Conservation (phyloP, 1,140 invertebrate species). For the Papilio polyxenes region DNA sequence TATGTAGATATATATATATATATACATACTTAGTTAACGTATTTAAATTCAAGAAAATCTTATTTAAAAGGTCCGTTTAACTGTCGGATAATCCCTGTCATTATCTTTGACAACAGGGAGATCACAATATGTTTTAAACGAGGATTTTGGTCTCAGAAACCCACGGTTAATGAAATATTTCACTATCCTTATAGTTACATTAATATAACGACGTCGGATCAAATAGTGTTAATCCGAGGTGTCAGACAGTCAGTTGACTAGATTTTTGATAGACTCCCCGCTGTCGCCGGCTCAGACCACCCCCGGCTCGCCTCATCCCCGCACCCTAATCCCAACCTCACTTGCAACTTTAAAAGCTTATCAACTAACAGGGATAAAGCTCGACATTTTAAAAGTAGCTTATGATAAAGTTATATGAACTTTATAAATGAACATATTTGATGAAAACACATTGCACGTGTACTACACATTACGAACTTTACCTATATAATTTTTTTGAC, state of each 20-base stretch:
- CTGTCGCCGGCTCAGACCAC: background rate
- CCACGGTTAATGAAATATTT: background rate
- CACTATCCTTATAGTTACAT: background rate
- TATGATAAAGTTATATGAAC: background rate
- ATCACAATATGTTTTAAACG: too few species aligned
- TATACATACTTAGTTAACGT: too few species aligned
- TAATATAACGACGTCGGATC: background rate
- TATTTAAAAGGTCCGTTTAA: too few species aligned
- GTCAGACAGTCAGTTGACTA: background rate
- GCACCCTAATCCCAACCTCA: slow-evolving; percentile 1
- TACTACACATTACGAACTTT: too few species aligned
- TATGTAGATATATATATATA: too few species aligned
- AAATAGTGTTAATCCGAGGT: background rate
- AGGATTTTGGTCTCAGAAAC: too few species aligned
- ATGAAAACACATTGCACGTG: background rate
- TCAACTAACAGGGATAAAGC: background rate
- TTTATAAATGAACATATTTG: background rate
- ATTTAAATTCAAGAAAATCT: too few species aligned
- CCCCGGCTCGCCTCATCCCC: background rate
- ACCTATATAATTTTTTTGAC: too few species aligned
- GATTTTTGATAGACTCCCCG: slow-evolving; percentile 1
- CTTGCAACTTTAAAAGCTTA: slow-evolving; percentile 7
- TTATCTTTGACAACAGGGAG: too few species aligned
- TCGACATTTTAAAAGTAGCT: slow-evolving; percentile 6
- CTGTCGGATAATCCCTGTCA: too few species aligned